Evolutionary conservation across 2,888 invertebrate genomes (phyloP), one percentile per base, ranked within the genome.

Genomic region (Rhingia rostrata): DNA sequence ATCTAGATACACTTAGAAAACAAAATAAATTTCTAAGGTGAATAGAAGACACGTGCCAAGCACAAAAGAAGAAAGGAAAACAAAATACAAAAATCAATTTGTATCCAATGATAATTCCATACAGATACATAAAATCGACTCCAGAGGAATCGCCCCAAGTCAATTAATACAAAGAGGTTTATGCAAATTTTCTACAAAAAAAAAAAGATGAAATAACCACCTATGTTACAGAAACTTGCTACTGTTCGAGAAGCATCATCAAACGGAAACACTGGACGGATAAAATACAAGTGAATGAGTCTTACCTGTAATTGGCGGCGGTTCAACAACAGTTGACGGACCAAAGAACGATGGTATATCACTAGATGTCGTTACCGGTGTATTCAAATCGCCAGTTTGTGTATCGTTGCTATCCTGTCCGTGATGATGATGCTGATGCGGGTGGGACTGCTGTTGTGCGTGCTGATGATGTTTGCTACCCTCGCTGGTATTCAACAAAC

Each of bases 261-360:
- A 58, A 22, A 47, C 3, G 5, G 10, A 30, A 22, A 56, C 9
- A 41, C 2, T 39, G 9, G 37, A 30, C 37, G 12, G 35, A 6
- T 4, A 4, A 22, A 5, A 39, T 37, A 14, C 22, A 12, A 54
- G 33, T 10, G 12, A 12, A 10, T 54, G 56, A 45, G n/a, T 89
- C 95, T 94, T 94, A 98, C 97, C 97, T 94, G 97, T 96, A 91
- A 98, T 97, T 88, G 96, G 96, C 88, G 97, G 97, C 81, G 97
- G 97, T 90, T 98, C 97, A 88, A 96, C 95, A 88, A 95, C 94
- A 86, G 95, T 95, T 89, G 96, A 95, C 87, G 95, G 94, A 87
- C 96, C 97, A 93, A 98, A 98, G 94, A 98, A 98, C 89, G 97
- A 96, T 87, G 97, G 96, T 89, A 97, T 94, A 93, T 98, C 98